Evolutionary conservation across 1,140 invertebrate genomes (phyloP).

Genomic region (Apis cerana): DNA sequence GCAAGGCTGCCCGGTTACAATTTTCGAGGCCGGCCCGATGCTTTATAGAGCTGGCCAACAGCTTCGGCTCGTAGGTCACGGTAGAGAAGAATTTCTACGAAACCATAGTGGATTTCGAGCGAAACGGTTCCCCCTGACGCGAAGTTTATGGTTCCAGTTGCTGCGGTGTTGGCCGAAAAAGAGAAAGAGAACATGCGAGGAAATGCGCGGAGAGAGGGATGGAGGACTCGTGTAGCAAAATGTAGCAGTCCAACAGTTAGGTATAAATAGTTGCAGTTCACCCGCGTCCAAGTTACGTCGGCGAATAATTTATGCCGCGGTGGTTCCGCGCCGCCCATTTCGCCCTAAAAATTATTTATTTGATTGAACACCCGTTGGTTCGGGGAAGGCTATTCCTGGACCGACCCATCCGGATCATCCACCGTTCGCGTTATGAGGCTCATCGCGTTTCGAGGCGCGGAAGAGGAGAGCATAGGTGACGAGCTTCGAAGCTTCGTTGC

Average conservation of each 20-base stretch:
- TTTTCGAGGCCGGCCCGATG: constrained; percentile 47
- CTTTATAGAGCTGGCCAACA: constrained; percentile 54
- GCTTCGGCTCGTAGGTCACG: constrained; percentile 45
- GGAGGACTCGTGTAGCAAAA: constrained; percentile 43
- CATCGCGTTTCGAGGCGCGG: constrained; percentile 13
- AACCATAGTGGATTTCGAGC: constrained; percentile 49
- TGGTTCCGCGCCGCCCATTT: constrained; percentile 71
- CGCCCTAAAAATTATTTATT: constrained; percentile 76
- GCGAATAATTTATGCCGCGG: constrained; percentile 77
- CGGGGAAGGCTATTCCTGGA: constrained; percentile 66
- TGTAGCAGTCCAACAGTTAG: constrained; percentile 58
- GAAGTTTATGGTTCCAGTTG: constrained; percentile 53
- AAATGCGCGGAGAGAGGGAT: not conserved
- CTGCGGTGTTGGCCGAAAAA: constrained; percentile 7
- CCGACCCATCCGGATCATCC: not conserved
- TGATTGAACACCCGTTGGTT: constrained; percentile 71
- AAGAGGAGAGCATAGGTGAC: constrained; percentile 6
- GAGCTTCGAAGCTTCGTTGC: constrained; percentile 12
- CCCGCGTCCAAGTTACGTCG: constrained; percentile 70
- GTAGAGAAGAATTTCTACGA: constrained; percentile 49
- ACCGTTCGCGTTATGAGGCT: constrained; percentile 21
- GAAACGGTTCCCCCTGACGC: constrained; percentile 43
- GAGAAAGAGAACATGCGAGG: constrained; percentile 24
- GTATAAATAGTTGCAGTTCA: constrained; percentile 63
- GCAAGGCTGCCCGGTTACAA: constrained; percentile 45